Percentiles rank a stretch among this genome's conserved stretches.
Evolutionary conservation across 2,888 invertebrate species (phyloP).

Genomic region (Lasioglossum pauxillum): DNA sequence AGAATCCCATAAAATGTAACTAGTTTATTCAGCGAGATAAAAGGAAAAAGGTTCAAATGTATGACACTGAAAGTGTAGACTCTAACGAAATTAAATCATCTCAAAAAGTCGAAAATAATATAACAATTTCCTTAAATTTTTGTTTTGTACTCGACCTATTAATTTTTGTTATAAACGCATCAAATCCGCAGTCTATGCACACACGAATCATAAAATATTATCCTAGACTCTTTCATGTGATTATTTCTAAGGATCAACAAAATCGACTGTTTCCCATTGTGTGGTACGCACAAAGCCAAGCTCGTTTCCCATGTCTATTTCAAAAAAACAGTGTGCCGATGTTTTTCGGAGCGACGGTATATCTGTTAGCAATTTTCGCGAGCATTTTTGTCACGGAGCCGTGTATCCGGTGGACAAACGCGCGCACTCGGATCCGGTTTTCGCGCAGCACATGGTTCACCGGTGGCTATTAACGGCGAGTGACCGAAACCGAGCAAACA

Average conservation of each 20-base stretch:
- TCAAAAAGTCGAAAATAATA: no score
- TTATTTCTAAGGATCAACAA: not conserved
- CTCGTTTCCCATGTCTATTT: not conserved
- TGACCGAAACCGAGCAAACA: not conserved
- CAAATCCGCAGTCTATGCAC: no score
- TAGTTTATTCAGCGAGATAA: no score
- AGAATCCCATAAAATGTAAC: no score
- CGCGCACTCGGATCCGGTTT: not conserved
- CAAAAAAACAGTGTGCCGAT: not conserved
- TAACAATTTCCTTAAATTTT: no score
- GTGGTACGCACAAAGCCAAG: not conserved
- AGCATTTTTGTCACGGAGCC: not conserved
- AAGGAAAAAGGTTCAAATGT: no score
- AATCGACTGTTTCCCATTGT: not conserved
- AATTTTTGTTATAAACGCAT: no score
- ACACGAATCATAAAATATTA: not conserved
- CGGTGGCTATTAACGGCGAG: not conserved
- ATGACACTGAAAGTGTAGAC: no score
- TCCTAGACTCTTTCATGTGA: not conserved
- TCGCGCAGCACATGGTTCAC: slow-evolving; percentile 1
- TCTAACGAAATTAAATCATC: no score
- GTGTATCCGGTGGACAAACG: not conserved
- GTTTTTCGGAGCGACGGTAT: not conserved
- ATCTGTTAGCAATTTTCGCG: not conserved
- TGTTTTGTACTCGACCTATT: no score